A percentile compares a stretch with the other conserved stretches of the same genome.
These are phyloP conservation scores for Xiphophorus hellerii DNA, from an alignment of 2,113 vertebrate species.

Conservation along the genomic window DNA sequence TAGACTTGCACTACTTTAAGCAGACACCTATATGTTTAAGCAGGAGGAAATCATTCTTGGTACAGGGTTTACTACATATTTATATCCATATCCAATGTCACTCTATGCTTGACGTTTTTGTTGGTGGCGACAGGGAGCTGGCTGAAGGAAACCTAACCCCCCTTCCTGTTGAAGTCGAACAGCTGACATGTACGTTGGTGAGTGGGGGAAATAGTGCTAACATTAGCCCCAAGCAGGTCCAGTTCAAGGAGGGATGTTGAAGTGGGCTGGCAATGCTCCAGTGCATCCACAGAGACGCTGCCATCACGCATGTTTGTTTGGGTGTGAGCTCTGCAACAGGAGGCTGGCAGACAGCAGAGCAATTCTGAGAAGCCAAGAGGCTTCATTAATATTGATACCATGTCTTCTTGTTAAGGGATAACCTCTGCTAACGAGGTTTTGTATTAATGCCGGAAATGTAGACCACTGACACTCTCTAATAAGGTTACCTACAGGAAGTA, in stretches of 20 bases:
- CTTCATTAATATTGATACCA: constrained; percentile 62
- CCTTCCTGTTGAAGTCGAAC: constrained; percentile 65
- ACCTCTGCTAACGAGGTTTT: constrained; percentile 33
- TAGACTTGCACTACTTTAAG: not conserved
- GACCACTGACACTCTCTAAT: constrained; percentile 32
- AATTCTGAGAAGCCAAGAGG: constrained; percentile 26
- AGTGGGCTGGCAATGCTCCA: constrained; percentile 63
- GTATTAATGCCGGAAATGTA: constrained; percentile 36
- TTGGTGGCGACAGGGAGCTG: constrained; percentile 72
- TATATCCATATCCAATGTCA: constrained; percentile 25
- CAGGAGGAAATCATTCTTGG: constrained; percentile 34
- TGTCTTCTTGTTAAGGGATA: constrained; percentile 41
- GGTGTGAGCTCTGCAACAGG: constrained; percentile 62
- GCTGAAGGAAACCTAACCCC: constrained; percentile 72
- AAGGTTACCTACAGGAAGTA: constrained; percentile 13
- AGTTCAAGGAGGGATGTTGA: constrained; percentile 50
- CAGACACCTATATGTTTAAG: constrained; percentile 7
- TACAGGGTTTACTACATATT: constrained; percentile 40
- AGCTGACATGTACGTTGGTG: constrained; percentile 56
- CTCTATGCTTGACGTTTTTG: constrained; percentile 48
- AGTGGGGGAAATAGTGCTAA: constrained; percentile 66
- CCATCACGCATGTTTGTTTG: constrained; percentile 77
- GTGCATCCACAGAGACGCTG: constrained; percentile 51
- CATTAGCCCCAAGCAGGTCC: constrained; percentile 68
- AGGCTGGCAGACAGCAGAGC: constrained; percentile 53